Evolutionary conservation across 1,140 invertebrate genomes (phyloP).

Genomic region (Sweltsa coloradensis): DNA sequence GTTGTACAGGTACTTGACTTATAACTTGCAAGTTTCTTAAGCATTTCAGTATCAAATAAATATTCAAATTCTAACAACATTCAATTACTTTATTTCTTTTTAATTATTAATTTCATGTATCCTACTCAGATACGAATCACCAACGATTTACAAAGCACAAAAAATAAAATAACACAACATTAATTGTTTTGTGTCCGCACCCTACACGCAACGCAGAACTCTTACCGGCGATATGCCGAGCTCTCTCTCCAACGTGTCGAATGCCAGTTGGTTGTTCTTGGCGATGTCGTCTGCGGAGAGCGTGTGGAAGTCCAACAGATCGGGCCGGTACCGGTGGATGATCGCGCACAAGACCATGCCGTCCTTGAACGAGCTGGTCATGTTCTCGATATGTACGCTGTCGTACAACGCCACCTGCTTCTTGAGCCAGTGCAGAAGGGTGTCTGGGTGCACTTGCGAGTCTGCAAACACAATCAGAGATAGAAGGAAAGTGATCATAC

Average conservation of each 20-base stretch:
- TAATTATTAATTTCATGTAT: no score
- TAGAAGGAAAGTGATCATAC: no score
- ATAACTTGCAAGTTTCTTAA: no score
- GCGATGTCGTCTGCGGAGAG: constrained; percentile 47
- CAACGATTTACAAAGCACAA: no score
- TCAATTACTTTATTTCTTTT: no score
- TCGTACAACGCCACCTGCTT: constrained; percentile 55
- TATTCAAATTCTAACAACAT: no score
- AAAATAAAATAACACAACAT: no score
- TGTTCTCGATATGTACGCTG: constrained; percentile 50
- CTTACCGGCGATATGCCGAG: constrained; percentile 57
- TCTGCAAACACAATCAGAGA: constrained; percentile 36
- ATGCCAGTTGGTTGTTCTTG: constrained; percentile 67
- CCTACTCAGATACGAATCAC: no score
- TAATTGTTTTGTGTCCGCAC: no score
- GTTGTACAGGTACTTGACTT: no score
- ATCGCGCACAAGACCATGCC: constrained; percentile 74
- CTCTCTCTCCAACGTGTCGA: constrained; percentile 68
- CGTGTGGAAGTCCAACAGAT: constrained; percentile 62
- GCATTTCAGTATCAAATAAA: no score
- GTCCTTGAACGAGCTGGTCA: constrained; percentile 58
- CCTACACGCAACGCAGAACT: no score
- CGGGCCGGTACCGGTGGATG: constrained; percentile 75
- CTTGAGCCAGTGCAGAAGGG: constrained; percentile 61
- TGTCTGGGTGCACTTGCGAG: constrained; percentile 55